These are phyloP conservation scores for Eira barbara DNA, from an alignment of 2,113 vertebrate genomes.

Conservation along the genomic window DNA sequence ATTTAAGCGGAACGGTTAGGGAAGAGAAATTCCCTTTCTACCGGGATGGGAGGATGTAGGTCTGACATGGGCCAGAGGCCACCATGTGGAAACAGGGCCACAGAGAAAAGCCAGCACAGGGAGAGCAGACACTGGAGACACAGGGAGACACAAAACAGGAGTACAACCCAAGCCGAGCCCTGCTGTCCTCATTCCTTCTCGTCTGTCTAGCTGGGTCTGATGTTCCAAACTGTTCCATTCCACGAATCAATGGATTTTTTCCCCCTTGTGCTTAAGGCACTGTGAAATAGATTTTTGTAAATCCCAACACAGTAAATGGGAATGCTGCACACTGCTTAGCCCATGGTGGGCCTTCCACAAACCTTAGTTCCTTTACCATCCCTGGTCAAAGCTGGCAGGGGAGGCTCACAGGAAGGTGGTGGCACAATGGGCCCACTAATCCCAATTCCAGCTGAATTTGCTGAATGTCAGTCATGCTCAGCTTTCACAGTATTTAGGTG, in stretches of 20 bases:
- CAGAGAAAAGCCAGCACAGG: not conserved
- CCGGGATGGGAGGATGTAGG: not conserved
- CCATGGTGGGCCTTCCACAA: not conserved
- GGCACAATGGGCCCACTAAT: rapidly evolving
- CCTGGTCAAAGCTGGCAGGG: not conserved
- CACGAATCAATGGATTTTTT: not conserved
- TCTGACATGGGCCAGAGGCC: not conserved
- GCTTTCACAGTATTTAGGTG: not conserved
- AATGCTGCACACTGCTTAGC: rapidly evolving
- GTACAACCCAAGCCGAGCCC: not conserved
- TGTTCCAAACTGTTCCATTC: not conserved
- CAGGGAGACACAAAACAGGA: not conserved
- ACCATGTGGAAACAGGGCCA: not conserved
- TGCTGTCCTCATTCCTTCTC: not conserved
- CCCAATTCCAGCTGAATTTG: not conserved
- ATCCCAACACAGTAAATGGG: not conserved
- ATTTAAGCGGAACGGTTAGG: not conserved
- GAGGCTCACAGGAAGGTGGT: not conserved
- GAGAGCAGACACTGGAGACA: not conserved
- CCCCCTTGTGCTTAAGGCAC: not conserved
- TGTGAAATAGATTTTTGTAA: not conserved
- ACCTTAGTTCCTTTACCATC: not conserved
- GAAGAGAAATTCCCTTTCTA: not conserved
- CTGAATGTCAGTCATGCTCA: not conserved
- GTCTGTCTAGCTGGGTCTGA: not conserved